Evolutionary conservation across 2,888 invertebrate genomes (phyloP).

Genomic region (Andrena praecox): DNA sequence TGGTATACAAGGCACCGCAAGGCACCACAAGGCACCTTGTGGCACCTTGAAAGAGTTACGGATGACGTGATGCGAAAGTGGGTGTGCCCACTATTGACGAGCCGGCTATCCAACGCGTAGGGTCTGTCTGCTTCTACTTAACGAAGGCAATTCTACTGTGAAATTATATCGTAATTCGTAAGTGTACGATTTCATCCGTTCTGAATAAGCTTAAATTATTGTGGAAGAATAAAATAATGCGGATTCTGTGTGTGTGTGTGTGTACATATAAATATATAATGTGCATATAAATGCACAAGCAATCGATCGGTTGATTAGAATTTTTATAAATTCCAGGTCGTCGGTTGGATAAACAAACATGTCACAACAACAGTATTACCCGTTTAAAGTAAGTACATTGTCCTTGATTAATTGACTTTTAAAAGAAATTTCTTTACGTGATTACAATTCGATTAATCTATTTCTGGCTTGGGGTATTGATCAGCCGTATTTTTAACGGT

Average conservation of each 20-base stretch:
- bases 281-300: background rate
- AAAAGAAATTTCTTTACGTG: background rate
- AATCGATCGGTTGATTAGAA: conserved; percentile 8
- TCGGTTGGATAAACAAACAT: conserved; percentile 84
- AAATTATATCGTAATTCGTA: no score
- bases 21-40: no score
- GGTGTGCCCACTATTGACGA: conserved; percentile 73
- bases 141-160: background rate
- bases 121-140: conserved; percentile 21
- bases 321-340: conserved; percentile 38
- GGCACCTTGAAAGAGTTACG: conserved; percentile 50
- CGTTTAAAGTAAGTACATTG: conserved; percentile 90
- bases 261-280: no score
- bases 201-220: background rate
- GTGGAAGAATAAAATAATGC: background rate
- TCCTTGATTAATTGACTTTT: conserved; percentile 7
- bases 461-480: conserved; percentile 41
- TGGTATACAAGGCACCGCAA: background rate
- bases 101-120: conserved; percentile 56
- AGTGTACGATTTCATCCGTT: conserved; percentile 17
- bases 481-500: conserved; percentile 64
- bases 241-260: background rate
- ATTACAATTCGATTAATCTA: conserved; percentile 31
- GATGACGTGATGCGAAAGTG: conserved; percentile 71
- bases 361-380: conserved; percentile 94